phyloP scores from a whole-genome alignment of 2,888 invertebrate genomes.

The Tiliacea aurago region DNA sequence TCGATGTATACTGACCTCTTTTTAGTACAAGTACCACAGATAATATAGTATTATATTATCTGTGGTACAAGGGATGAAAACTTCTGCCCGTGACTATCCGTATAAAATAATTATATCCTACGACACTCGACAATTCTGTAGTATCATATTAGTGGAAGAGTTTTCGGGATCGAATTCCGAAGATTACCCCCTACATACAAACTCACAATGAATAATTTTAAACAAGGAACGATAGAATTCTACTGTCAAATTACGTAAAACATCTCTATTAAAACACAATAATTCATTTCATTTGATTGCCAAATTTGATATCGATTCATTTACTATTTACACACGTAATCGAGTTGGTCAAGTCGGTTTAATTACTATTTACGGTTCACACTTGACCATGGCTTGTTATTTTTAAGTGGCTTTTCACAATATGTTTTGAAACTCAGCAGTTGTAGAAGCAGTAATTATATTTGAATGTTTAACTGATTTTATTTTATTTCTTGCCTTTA shows the following conservation, averaged over 20 bases:
- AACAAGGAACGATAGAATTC: slow-evolving; percentile 4
- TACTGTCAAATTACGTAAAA: slow-evolving; percentile 18
- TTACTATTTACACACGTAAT: slow-evolving; percentile 71
- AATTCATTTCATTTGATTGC: slow-evolving; percentile 57
- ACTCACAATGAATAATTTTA: neutral
- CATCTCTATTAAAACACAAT: slow-evolving; percentile 35
- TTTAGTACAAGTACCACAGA: too few relatives aligned
- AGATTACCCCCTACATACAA: too few relatives aligned
- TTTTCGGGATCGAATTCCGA: too few relatives aligned
- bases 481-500: slow-evolving; percentile 43
- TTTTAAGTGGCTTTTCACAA: slow-evolving; percentile 47
- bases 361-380: slow-evolving; percentile 67
- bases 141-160: too few relatives aligned
- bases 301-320: slow-evolving; percentile 67
- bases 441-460: slow-evolving; percentile 37
- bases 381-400: slow-evolving; percentile 60
- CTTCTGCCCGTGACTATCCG: too few relatives aligned
- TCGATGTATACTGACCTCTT: too few relatives aligned
- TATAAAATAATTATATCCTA: too few relatives aligned
- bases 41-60: too few relatives aligned
- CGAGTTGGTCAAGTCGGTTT: slow-evolving; percentile 68
- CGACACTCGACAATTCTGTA: too few relatives aligned
- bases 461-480: slow-evolving; percentile 28
- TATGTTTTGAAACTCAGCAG: slow-evolving; percentile 58
- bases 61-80: too few relatives aligned